Base-by-base conservation (phyloP, 1,140 invertebrate species). In the Bombus huntii region DNA sequence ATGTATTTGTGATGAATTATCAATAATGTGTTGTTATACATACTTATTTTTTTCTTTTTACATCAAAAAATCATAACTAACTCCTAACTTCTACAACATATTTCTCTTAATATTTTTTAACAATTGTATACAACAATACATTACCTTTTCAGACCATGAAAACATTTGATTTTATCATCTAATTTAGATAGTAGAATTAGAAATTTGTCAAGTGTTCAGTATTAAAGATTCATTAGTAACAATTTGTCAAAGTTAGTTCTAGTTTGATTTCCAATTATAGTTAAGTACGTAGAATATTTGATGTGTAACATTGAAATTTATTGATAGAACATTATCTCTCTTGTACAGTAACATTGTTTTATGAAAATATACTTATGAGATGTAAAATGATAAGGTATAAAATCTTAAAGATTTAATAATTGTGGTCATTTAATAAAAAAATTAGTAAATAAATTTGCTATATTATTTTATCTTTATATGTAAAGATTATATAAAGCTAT, bases 1-100 rank as follows among this genome's bases (percentile, higher is more conserved):
- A 62, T 82, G 78, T 90, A 70, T 81, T 89, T 74, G 81, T 87
- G 62, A n/a, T 87, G 77, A 71, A 77, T 89, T 75, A 85, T 74
- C 47, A 68, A 75, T 77, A 87, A 80, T 76, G 57, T 72, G n/a
- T 86, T 86, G 76, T 83, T 88, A 79, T 53, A 72, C 78, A 73
- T 76, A 83, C 73, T 79, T 37, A 31, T 57, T 81, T n/a, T 80
- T 72, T 85, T 53, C 76, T 31, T 44, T 68, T 78, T 65, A 68
- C 28, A 81, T 31, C 8, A 57, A 80, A 79, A 25, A 84, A 57
- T 73, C 47, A 83, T 37, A 59, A 77, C 34, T 47, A 85, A 68
- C 44, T 77, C 39, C 25, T 86, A 44, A 79, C 42, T 57, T 79
- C 10, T 39, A 12, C 28, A 88, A n/a, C 37, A 79, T 77, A 34